Percentiles rank a stretch among this genome's conserved stretches.
Conservation (phyloP, 2,888 invertebrate genomes). For the Trichopria drosophilae region DNA sequence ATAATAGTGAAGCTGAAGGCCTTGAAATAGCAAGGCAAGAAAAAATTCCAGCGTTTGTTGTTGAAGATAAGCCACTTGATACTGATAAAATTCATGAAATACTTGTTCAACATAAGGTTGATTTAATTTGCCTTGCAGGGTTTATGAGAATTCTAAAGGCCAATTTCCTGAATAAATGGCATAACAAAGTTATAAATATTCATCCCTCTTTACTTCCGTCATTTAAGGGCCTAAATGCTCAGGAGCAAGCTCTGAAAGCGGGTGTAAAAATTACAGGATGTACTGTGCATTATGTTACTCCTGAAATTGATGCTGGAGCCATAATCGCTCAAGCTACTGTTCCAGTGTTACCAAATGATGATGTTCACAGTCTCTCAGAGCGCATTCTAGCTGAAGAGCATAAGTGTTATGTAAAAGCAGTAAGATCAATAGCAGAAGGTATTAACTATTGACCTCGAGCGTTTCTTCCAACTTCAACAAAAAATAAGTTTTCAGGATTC, state of each 20-base stretch:
- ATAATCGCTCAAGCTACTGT: conserved; percentile 15
- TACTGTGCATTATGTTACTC: conserved; percentile 16
- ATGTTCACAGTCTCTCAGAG: conserved; percentile 15
- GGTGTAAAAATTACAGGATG: conserved; percentile 10
- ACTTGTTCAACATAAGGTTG: conserved; percentile 20
- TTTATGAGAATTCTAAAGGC: conserved; percentile 16
- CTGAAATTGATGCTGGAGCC: conserved; percentile 19
- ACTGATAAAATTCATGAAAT: conserved; percentile 18
- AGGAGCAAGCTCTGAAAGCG: conserved; percentile 15
- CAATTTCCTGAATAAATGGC: conserved; percentile 11
- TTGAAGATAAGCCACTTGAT: conserved; percentile 12
- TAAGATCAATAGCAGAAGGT: conserved; percentile 15
- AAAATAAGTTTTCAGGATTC: conserved; percentile 15
- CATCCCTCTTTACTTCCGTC: conserved; percentile 15
- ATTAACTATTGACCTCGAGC: conserved; percentile 17
- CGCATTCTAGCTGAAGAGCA: conserved; percentile 18
- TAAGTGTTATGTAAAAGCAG: conserved; percentile 19
- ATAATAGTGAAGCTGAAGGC: conserved; percentile 13
- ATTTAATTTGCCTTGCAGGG: conserved; percentile 19
- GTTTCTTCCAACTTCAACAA: conserved; percentile 20
- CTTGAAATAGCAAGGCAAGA: conserved; percentile 5
- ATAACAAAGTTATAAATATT: conserved; percentile 14
- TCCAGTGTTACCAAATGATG: conserved; percentile 11
- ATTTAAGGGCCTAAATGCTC: conserved; percentile 13
- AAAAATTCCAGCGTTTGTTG: conserved; percentile 10